Base-by-base conservation (phyloP, 2,888 invertebrate species). In the Andrena bicolor region DNA sequence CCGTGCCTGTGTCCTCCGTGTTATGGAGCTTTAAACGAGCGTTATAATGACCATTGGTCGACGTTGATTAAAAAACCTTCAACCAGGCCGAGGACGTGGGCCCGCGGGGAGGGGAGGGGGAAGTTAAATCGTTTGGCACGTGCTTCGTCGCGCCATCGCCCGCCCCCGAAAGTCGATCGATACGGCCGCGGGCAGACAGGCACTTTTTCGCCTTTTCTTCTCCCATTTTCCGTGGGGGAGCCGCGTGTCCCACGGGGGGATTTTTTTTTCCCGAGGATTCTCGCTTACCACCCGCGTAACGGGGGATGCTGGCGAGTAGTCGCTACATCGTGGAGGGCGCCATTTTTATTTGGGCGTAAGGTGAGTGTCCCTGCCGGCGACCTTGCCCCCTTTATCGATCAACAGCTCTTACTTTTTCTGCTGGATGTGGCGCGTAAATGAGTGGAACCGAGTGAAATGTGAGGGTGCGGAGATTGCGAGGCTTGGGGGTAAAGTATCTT, bases 1-100 rank as follows among this genome's bases (percentile, higher is more conserved):
- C 79, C 70, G 70, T 30, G 64, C 41, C 58, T 28, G 28, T 66
- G n/a, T 75, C 76, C 78, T 41, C 60, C 65, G 82, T 78, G 90
- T 92, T 92, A 92, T 90, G 88, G 89, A 88, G 87, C 87, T 90
- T 90, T 91, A 91, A 92, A 92, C 90, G 91, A 90, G 90, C 88
- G 87, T 90, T 90, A 89, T 92, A 91, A 92, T 92, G 91, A 92
- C 90, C 89, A 85, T 79, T 87, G 90, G 88, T 80, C 83, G 88
- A 85, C 89, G 90, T 92, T 92, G 90, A 91, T 92, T 91, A 91
- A 92, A 92, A 91, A 91, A 91, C 86, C 90, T 87, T 85, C 87
- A 80, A 68, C 83, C 75, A 26, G 60, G 69, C 56, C 65, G 76
- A 16, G 41, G 1, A 73, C 82, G 65, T 58, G 63, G 77, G 58